phyloP scores from a whole-genome alignment of 2,113 vertebrate species.

The Psilopogon haemacephalus region DNA sequence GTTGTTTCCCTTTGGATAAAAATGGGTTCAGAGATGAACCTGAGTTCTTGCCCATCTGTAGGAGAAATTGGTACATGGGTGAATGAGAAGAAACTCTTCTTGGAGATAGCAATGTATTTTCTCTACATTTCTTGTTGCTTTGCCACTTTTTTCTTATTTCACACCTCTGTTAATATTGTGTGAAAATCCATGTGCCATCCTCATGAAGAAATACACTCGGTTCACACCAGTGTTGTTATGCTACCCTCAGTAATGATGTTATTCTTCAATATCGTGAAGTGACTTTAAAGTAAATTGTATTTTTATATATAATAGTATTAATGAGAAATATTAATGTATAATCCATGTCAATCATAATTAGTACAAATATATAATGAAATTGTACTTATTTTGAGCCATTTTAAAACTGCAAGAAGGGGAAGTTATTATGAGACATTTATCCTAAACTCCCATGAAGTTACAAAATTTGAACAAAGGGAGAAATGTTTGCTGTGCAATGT shows the following conservation, averaged over 20 bases:
- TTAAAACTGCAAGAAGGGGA: background rate
- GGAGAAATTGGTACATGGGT: background rate
- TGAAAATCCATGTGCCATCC: background rate
- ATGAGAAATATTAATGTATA: too few species aligned
- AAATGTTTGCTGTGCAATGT: background rate
- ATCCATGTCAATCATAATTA: background rate
- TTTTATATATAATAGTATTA: background rate
- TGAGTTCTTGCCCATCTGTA: background rate
- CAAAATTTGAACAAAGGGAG: background rate
- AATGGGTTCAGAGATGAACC: background rate
- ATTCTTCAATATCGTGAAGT: background rate
- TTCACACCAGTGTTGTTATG: background rate
- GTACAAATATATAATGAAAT: background rate
- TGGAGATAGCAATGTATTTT: background rate
- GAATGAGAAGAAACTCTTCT: background rate
- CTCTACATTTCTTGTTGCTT: background rate
- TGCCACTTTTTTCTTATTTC: background rate
- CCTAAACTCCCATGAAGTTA: background rate
- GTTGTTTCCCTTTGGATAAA: background rate
- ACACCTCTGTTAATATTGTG: background rate
- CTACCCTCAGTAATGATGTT: background rate
- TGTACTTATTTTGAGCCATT: background rate
- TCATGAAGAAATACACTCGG: background rate
- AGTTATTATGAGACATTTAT: background rate
- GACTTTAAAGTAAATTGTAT: background rate